Conservation (phyloP, 2,113 vertebrate genomes). For the Semicossyphus pulcher region DNA sequence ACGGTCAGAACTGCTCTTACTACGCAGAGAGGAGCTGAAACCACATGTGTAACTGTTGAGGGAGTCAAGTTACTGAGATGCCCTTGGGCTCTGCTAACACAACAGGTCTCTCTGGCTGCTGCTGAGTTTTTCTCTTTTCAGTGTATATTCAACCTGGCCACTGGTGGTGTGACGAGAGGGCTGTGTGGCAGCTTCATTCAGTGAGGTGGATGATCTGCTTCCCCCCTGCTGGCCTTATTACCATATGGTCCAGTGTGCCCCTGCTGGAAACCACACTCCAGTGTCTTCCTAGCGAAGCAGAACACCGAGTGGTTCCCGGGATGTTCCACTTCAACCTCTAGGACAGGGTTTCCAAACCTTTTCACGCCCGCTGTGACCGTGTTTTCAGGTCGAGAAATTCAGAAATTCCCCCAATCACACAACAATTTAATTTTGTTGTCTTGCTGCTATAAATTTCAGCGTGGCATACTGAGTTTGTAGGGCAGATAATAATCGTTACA, state of each 20-base stretch:
- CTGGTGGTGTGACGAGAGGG: slow-evolving; percentile 13
- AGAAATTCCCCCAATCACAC: too few relatives aligned
- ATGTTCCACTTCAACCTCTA: neutral
- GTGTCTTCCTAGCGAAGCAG: neutral
- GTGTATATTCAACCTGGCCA: slow-evolving; percentile 2
- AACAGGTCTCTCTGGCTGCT: slow-evolving; percentile 9
- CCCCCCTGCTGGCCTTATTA: slow-evolving; percentile 15
- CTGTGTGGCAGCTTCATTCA: slow-evolving; percentile 10
- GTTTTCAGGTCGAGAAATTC: neutral
- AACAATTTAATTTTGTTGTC: neutral
- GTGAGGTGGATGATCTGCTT: slow-evolving; percentile 7
- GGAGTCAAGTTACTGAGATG: neutral
- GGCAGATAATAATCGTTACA: too few relatives aligned
- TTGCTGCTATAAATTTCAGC: too few relatives aligned
- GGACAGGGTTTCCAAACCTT: neutral
- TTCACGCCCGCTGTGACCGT: neutral
- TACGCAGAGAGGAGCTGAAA: neutral
- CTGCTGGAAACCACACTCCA: slow-evolving; percentile 18
- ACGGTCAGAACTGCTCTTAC: neutral
- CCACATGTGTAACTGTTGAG: neutral
- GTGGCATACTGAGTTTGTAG: too few relatives aligned
- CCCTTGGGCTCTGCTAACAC: slow-evolving; percentile 20
- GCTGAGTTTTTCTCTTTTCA: neutral
- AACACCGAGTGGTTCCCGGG: neutral
- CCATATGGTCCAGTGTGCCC: slow-evolving; percentile 14